Percentiles rank a stretch among this genome's conserved stretches.
These are phyloP conservation scores for Oryctes rhinoceros DNA, from an alignment of 1,140 invertebrate genomes.

Conservation along the genomic window DNA sequence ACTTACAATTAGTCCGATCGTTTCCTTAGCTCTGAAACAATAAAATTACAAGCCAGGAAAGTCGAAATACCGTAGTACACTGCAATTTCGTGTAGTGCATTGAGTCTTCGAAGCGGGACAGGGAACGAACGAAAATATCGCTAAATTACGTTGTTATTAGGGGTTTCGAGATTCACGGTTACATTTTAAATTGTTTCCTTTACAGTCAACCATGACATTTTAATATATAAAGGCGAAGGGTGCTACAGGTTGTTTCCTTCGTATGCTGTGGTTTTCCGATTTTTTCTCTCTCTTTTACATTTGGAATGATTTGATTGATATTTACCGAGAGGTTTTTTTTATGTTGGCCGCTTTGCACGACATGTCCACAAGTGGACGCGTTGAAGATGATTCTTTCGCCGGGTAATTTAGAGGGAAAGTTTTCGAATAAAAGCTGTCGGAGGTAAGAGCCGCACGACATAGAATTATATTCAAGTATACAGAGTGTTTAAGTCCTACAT, in stretches of 20 bases:
- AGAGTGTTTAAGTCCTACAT: no score
- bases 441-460: no score
- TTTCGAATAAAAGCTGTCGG: no score
- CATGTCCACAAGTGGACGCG: no score
- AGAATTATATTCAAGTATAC: no score
- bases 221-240: conserved; percentile 33
- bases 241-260: not conserved
- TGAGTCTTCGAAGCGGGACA: conserved; percentile 9
- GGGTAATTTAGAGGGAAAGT: no score
- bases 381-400: no score
- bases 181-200: conserved; percentile 41
- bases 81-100: not conserved
- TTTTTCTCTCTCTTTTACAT: no score
- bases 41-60: conserved; percentile 20
- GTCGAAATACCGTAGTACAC: not conserved
- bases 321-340: no score
- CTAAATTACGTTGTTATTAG: conserved; percentile 30
- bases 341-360: no score
- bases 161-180: conserved; percentile 36
- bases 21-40: not conserved
- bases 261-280: not conserved
- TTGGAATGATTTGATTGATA: no score
- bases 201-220: conserved; percentile 41
- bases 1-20: not conserved
- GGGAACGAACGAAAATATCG: not conserved